These are phyloP conservation scores for Caradrina kadenii DNA, from an alignment of 2,888 invertebrate species.

Conservation along the genomic window DNA sequence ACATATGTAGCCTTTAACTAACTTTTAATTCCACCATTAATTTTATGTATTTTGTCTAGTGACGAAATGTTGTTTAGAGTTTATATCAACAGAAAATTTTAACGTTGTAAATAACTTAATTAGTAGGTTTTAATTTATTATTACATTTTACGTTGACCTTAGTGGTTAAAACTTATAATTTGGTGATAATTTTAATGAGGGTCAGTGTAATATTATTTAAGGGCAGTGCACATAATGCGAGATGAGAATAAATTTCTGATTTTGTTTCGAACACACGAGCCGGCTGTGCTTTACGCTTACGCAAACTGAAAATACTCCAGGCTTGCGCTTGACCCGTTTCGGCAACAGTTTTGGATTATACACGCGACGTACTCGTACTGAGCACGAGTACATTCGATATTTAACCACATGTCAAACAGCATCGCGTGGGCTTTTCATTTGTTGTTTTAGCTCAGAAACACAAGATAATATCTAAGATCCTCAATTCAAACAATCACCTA, in stretches of 20 bases:
- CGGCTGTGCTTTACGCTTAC: constrained; percentile 58
- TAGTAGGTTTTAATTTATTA: neutral
- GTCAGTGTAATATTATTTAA: constrained; percentile 7
- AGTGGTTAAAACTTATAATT: neutral
- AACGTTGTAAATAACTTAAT: constrained; percentile 1
- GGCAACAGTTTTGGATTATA: constrained; percentile 52
- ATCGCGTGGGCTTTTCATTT: constrained; percentile 11
- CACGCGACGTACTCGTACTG: constrained; percentile 22
- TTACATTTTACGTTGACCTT: neutral
- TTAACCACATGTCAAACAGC: constrained; percentile 36
- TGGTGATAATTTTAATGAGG: neutral
- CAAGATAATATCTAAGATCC: constrained; percentile 15
- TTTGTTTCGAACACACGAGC: constrained; percentile 50
- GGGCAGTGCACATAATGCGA: constrained; percentile 7
- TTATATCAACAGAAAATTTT: constrained; percentile 10
- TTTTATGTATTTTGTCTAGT: constrained; percentile 23
- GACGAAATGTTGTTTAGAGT: constrained; percentile 19
- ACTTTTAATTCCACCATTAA: constrained; percentile 11
- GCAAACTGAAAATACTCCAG: constrained; percentile 71
- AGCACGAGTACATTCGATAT: constrained; percentile 26
- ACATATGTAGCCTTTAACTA: constrained; percentile 1
- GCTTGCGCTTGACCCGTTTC: constrained; percentile 77
- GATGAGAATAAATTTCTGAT: constrained; percentile 24
- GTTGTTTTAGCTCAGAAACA: constrained; percentile 25
- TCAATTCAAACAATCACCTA: constrained; percentile 9